phyloP scores from a whole-genome alignment of 2,797 vertebrate genomes.

The Triplophysa bombifrons region DNA sequence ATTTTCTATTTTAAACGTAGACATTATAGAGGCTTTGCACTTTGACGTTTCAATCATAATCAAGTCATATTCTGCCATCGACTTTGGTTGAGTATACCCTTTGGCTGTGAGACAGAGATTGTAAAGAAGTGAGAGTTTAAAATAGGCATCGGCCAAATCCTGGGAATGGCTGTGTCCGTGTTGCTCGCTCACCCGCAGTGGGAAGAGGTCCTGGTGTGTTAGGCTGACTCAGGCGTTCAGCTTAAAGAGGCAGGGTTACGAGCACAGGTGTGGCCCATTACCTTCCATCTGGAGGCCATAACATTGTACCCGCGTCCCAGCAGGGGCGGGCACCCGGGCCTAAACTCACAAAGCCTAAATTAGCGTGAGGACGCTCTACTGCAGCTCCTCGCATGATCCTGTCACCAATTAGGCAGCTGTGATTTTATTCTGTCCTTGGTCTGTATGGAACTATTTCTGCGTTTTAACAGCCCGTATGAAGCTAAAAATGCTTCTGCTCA shows the following conservation, averaged over 20 bases:
- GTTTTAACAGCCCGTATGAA: constrained; percentile 21
- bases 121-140: constrained; percentile 49
- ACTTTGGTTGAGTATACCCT: background rate
- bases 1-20: no score
- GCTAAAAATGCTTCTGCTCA: constrained; percentile 23
- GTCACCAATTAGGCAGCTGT: constrained; percentile 61
- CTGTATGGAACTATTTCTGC: constrained; percentile 25
- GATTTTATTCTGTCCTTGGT: constrained; percentile 53
- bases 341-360: constrained; percentile 58
- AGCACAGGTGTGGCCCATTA: constrained; percentile 74
- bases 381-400: constrained; percentile 55
- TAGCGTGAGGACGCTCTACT: constrained; percentile 32
- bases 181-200: constrained; percentile 49
- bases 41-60: no score
- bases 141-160: constrained; percentile 47
- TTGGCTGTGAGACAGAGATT: constrained; percentile 24
- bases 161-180: constrained; percentile 46
- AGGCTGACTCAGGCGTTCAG: constrained; percentile 68
- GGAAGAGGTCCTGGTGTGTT: constrained; percentile 58
- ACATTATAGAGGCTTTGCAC: no score
- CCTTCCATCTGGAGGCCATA: constrained; percentile 74
- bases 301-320: constrained; percentile 59
- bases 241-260: constrained; percentile 54
- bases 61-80: no score
- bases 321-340: constrained; percentile 56